Evolutionary conservation across 2,888 invertebrate species (phyloP), one percentile per base, ranked within the genome.

Genomic region (Thymelicus sylvestris): DNA sequence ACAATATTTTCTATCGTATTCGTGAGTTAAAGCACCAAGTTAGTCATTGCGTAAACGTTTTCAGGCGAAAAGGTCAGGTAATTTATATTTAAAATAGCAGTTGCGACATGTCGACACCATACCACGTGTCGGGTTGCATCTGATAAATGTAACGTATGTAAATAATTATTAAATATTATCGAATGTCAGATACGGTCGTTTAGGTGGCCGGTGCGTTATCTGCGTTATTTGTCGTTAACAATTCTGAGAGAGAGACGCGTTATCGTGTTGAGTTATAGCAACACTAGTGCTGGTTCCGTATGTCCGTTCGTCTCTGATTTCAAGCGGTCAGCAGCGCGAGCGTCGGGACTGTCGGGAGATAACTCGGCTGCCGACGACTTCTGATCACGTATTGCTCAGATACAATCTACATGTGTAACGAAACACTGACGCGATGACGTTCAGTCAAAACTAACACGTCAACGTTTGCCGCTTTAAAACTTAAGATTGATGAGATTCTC

Each of bases 101-200:
- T 44, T 59, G 63, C 80, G 81, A 83, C 83, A 83, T 83, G 85
- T 83, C 82, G 85, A 81, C 84, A 82, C 76, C 79, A 76, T 78
- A 83, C 86, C 88, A 88, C 90, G 88, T 85, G 87, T 81, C 83
- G 81, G 80, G 81, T 84, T 82, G 72, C 86, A 92, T 93, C 92
- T 86, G 93, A 92, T 93, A 91, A 87, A 86, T 85, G 83, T 83
- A 87, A 86, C 85, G 83, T 83, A 87, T 87, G 88, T 91, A 89
- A 91, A 92, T 93, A 91, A 92, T 92, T 92, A 92, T 92, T 88
- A 92, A 92, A 92, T 92, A 91, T 90, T 89, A 91, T 92, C 90
- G 83, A 85, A 86, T 80, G 85, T 82, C 83, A 87, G 91, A 92
- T 92, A 91, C 86, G 88, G 84, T 88, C 90, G 86, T 92, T 92